These are phyloP conservation scores for Platygyra sinensis DNA, from an alignment of 64 coral and sea anemone genomes.

Conservation along the genomic window DNA sequence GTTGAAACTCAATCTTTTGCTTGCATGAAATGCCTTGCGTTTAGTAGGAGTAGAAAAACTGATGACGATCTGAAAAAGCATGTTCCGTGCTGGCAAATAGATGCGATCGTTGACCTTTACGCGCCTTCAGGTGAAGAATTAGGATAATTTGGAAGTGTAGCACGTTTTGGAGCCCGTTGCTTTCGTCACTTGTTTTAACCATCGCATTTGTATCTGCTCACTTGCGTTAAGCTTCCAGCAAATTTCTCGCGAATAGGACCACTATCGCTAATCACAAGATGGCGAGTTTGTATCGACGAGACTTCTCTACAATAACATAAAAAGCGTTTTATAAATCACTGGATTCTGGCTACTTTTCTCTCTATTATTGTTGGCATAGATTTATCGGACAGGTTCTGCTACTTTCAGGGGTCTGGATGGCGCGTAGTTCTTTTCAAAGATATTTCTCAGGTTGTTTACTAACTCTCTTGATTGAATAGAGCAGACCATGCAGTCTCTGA, in stretches of 20 bases:
- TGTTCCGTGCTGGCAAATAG: constrained; percentile 33
- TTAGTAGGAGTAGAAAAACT: neutral
- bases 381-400: constrained; percentile 25
- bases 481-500: neutral
- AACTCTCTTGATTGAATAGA: constrained; percentile 22
- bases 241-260: constrained; percentile 14
- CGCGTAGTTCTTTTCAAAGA: constrained; percentile 9
- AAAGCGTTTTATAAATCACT: constrained; percentile 43
- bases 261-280: constrained; percentile 7
- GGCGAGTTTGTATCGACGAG: neutral
- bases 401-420: constrained; percentile 9
- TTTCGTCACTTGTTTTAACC: no score
- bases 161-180: neutral
- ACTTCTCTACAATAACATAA: constrained; percentile 1
- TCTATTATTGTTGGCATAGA: constrained; percentile 15
- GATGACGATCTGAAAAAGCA: neutral
- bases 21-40: constrained; percentile 13
- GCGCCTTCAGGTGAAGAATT: neutral
- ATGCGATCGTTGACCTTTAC: constrained; percentile 24
- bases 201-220: constrained; percentile 39
- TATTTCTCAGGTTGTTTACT: constrained; percentile 14
- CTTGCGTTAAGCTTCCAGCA: constrained; percentile 21
- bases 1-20: constrained; percentile 42
- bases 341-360: constrained; percentile 28
- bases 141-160: neutral